Percentiles rank a stretch among this genome's conserved stretches.
phyloP scores from a whole-genome alignment of 2,113 vertebrate genomes.

The Aspiorhynchus laticeps region DNA sequence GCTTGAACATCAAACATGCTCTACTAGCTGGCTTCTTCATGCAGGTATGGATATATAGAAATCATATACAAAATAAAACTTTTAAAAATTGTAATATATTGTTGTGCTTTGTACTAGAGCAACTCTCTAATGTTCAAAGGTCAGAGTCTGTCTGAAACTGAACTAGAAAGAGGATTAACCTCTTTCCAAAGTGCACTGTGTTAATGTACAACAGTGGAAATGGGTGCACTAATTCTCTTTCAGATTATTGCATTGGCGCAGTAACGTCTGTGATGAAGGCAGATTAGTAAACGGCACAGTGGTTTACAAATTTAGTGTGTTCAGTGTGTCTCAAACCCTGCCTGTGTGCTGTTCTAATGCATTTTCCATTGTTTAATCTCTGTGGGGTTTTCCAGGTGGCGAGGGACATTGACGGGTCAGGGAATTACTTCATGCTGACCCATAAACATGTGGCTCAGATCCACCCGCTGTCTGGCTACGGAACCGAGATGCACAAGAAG shows the following conservation, averaged over 20 bases:
- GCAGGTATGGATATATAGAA: constrained; percentile 72
- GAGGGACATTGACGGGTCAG: constrained; percentile 85
- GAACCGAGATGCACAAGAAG: constrained; percentile 65
- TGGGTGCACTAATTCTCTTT: background rate
- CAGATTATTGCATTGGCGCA: background rate
- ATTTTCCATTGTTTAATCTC: background rate
- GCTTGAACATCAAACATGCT: constrained; percentile 80
- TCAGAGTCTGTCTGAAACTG: background rate
- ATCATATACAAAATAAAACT: background rate
- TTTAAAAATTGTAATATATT: background rate
- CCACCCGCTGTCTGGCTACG: constrained; percentile 81
- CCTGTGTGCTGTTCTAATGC: background rate
- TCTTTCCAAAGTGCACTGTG: constrained; percentile 10
- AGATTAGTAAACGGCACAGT: constrained; percentile 26
- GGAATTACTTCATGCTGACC: constrained; percentile 87
- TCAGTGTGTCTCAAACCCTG: background rate
- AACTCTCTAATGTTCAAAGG: background rate
- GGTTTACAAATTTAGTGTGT: background rate
- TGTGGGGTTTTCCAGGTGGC: constrained; percentile 75
- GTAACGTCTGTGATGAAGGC: background rate
- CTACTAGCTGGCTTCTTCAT: constrained; percentile 91
- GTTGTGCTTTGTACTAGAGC: background rate
- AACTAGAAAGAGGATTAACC: background rate
- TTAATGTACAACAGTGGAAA: background rate
- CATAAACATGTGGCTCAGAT: constrained; percentile 89